These are phyloP conservation scores for Tupaia tana DNA, from an alignment of 2,113 vertebrate genomes.

Conservation along the genomic window DNA sequence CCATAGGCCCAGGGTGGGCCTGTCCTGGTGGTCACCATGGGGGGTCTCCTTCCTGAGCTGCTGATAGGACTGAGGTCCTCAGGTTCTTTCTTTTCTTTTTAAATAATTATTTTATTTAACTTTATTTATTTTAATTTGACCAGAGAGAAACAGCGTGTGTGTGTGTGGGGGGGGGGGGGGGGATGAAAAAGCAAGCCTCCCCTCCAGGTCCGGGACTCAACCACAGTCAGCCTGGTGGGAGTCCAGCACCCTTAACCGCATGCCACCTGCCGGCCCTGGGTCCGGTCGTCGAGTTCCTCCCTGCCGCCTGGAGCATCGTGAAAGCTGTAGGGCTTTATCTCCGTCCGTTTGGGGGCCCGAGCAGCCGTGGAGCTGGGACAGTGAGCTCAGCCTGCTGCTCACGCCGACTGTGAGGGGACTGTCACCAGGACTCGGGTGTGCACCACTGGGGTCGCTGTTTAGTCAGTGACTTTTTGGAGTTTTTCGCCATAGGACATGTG, in stretches of 20 bases:
- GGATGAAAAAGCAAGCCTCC: no score
- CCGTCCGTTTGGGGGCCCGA: slow-evolving; percentile 25
- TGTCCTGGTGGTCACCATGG: background rate
- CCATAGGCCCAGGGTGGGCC: background rate
- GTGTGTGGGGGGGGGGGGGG: no score
- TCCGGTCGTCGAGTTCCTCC: background rate
- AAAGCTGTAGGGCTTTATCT: background rate
- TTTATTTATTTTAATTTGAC: no score
- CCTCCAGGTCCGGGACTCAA: no score
- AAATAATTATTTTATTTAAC: no score
- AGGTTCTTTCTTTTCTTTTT: background rate
- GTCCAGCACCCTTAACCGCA: no score
- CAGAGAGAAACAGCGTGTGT: no score
- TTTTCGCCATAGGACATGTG: no score
- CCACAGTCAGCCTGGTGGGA: no score
- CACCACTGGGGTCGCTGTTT: no score
- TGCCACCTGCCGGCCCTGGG: no score
- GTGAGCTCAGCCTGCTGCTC: background rate
- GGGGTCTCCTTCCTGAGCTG: background rate
- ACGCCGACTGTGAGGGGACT: background rate
- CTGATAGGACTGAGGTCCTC: background rate
- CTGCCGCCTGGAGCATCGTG: background rate
- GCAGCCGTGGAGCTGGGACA: background rate
- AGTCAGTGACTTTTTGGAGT: no score
- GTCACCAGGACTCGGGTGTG: background rate